Evolutionary conservation across 2,113 vertebrate species (phyloP).

Genomic region (Monopterus albus): DNA sequence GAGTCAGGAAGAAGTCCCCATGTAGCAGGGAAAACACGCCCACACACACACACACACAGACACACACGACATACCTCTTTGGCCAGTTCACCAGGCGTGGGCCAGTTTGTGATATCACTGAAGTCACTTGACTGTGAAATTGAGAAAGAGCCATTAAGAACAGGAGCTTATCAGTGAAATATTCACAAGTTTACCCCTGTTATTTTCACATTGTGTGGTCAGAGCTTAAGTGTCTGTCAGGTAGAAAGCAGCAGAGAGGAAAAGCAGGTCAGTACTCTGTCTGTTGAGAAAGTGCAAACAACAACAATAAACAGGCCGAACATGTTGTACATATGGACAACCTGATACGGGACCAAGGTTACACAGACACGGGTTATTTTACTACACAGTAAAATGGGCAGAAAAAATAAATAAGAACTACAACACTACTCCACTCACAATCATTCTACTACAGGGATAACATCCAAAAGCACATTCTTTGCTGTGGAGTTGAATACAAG

Average conservation of each 20-base stretch:
- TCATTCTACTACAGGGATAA: background rate
- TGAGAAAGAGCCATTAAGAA: background rate
- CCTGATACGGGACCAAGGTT: constrained; percentile 58
- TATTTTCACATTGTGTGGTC: background rate
- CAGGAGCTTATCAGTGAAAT: background rate
- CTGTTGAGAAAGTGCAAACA: constrained; percentile 53
- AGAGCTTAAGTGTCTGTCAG: background rate
- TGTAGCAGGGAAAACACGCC: no score
- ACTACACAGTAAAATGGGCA: background rate
- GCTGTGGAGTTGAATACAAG: background rate
- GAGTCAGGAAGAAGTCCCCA: no score
- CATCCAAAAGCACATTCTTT: fast-evolving
- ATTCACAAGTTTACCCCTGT: background rate
- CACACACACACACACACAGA: background rate
- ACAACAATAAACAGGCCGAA: constrained; percentile 23
- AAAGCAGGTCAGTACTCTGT: constrained; percentile 55
- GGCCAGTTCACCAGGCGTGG: constrained; percentile 93
- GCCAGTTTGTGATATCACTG: constrained; percentile 94
- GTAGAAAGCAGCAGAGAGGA: background rate
- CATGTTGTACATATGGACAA: constrained; percentile 33
- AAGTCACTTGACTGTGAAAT: constrained; percentile 88
- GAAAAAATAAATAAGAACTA: background rate
- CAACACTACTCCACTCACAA: background rate
- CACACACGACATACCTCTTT: constrained; percentile 85
- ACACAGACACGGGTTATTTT: background rate